These are phyloP conservation scores for Apamea monoglypha DNA, from an alignment of 2,888 invertebrate species.

Conservation along the genomic window DNA sequence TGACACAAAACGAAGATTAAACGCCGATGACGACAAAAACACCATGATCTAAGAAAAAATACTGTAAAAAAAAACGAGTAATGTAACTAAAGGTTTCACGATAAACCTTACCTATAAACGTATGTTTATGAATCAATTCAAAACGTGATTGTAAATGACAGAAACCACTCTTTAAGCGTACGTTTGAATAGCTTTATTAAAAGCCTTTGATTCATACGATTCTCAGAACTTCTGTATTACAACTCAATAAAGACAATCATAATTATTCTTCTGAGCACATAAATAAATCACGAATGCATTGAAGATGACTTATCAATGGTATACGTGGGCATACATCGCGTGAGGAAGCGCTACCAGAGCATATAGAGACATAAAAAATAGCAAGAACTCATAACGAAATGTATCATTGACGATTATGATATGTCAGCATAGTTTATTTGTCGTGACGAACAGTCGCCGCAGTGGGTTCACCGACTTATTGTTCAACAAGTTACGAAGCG, in stretches of 20 bases:
- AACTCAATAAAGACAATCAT: constrained; percentile 11
- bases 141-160: too few relatives aligned
- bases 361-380: constrained; percentile 48
- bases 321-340: constrained; percentile 30
- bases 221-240: neutral
- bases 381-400: constrained; percentile 39
- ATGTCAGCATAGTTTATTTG: constrained; percentile 35
- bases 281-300: constrained; percentile 23
- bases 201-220: neutral
- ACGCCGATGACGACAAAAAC: neutral
- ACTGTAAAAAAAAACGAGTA: neutral
- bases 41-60: neutral
- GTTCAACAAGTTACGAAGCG: constrained; percentile 65
- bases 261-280: constrained; percentile 1
- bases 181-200: constrained; percentile 9
- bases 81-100: neutral
- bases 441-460: constrained; percentile 46
- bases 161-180: neutral
- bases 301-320: constrained; percentile 32
- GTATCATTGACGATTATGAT: constrained; percentile 27
- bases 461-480: constrained; percentile 51
- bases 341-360: constrained; percentile 28
- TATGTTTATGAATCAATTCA: neutral
- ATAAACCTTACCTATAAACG: neutral
- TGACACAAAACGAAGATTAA: neutral